phyloP scores from a whole-genome alignment of 1,140 invertebrate genomes.

The Triops cancriformis region DNA sequence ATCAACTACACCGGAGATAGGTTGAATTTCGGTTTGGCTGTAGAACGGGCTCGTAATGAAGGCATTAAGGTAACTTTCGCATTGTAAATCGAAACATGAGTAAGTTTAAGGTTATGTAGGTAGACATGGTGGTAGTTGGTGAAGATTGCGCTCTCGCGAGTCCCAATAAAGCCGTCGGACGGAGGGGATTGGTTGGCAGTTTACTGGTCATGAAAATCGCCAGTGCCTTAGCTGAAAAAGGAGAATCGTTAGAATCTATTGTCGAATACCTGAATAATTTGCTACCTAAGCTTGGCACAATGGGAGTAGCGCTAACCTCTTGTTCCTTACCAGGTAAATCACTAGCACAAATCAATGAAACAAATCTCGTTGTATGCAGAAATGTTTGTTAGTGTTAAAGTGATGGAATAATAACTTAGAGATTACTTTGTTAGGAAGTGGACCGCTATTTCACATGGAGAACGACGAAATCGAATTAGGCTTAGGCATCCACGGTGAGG shows the following conservation, averaged over 20 bases:
- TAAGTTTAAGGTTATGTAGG: conserved; percentile 38
- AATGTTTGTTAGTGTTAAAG: no score
- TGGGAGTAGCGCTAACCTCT: conserved; percentile 59
- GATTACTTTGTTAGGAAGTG: conserved; percentile 37
- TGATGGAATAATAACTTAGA: no score
- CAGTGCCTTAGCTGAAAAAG: conserved; percentile 59
- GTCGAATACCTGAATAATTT: conserved; percentile 40
- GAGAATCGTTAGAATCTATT: conserved; percentile 48
- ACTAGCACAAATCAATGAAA: not conserved
- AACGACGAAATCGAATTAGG: conserved; percentile 68
- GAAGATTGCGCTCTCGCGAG: conserved; percentile 59
- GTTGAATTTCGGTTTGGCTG: conserved; percentile 74
- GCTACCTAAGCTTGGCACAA: conserved; percentile 53
- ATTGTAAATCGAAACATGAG: not conserved
- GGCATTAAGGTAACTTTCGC: conserved; percentile 50
- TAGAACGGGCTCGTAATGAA: conserved; percentile 56
- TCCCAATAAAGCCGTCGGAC: conserved; percentile 49
- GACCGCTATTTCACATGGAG: conserved; percentile 55
- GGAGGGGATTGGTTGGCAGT: conserved; percentile 65
- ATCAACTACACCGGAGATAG: conserved; percentile 83
- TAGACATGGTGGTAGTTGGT: conserved; percentile 56
- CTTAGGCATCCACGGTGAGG: conserved; percentile 76
- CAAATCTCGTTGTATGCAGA: not conserved
- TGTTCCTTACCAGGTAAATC: conserved; percentile 59
- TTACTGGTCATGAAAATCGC: conserved; percentile 65